These are phyloP conservation scores for Parotocinclus haroldoi DNA, from an alignment of 2,797 vertebrate genomes.

Conservation along the genomic window DNA sequence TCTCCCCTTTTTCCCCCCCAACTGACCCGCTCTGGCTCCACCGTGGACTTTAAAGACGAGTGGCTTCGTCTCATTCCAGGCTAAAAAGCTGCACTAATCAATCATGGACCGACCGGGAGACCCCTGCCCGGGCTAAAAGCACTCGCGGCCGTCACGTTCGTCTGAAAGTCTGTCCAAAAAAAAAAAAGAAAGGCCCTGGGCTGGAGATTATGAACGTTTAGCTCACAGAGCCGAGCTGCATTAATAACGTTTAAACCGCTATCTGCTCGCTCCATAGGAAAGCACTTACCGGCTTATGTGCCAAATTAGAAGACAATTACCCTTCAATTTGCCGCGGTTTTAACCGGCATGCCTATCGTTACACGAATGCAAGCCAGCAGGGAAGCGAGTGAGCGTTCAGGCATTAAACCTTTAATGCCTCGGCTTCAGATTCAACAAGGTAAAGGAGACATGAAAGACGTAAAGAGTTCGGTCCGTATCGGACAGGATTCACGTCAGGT, in stretches of 20 bases:
- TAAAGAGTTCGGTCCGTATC: too few species aligned
- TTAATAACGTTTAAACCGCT: neutral
- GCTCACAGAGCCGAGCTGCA: neutral
- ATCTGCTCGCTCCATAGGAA: constrained; percentile 2
- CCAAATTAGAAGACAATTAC: constrained; percentile 13
- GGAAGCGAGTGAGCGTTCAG: too few species aligned
- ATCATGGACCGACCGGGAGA: neutral
- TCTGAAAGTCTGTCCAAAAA: too few species aligned
- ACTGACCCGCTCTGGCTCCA: constrained; percentile 6
- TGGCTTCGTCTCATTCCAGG: constrained; percentile 5
- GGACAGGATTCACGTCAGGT: too few species aligned
- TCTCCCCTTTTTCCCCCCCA: neutral
- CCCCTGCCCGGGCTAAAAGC: too few species aligned
- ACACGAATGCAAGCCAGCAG: too few species aligned
- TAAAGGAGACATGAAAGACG: too few species aligned
- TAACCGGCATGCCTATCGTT: constrained; percentile 36
- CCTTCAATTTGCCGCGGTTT: constrained; percentile 40
- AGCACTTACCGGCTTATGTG: too few species aligned
- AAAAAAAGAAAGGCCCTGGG: neutral
- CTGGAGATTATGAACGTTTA: neutral
- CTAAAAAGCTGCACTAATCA: constrained; percentile 20
- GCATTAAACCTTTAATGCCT: too few species aligned
- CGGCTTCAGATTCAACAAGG: too few species aligned
- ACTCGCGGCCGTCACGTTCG: neutral
- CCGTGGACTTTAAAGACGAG: constrained; percentile 17